Conservation (phyloP, 53 echinoderm and acorn worm genomes). For the Glandiceps talaboti region DNA sequence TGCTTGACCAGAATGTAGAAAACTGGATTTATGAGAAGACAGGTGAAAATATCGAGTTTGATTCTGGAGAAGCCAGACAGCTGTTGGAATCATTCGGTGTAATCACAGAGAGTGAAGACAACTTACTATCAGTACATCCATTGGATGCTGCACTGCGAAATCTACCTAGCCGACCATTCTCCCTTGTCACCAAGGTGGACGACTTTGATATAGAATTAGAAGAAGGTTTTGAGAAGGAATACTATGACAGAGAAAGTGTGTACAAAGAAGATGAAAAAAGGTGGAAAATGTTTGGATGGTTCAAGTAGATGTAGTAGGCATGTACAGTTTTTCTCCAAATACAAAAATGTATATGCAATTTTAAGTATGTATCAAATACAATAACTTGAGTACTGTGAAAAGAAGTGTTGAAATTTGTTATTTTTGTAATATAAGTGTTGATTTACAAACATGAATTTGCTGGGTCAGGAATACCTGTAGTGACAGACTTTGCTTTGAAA, state of each 20-base stretch:
- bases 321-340: too few species aligned
- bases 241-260: constrained; percentile 56
- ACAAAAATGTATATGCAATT: too few species aligned
- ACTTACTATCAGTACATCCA: constrained; percentile 43
- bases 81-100: constrained; percentile 66
- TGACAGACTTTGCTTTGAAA: too few species aligned
- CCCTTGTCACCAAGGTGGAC: constrained; percentile 62
- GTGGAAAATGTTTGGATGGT: constrained; percentile 64
- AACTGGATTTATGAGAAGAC: constrained; percentile 66
- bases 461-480: too few species aligned
- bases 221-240: constrained; percentile 75
- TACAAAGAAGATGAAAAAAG: constrained; percentile 71
- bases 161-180: constrained; percentile 58
- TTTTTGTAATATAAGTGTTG: too few species aligned
- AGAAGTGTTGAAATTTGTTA: too few species aligned
- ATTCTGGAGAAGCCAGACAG: constrained; percentile 39
- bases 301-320: too few species aligned
- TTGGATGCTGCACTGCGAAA: constrained; percentile 54
- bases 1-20: constrained; percentile 66
- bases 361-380: too few species aligned
- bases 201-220: constrained; percentile 56
- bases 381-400: too few species aligned
- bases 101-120: constrained; percentile 43
- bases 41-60: constrained; percentile 54
- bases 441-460: too few species aligned